Percentiles rank a stretch among this genome's conserved stretches.
phyloP scores from a whole-genome alignment of 2,797 vertebrate species.

The Atherinosoma microstoma region DNA sequence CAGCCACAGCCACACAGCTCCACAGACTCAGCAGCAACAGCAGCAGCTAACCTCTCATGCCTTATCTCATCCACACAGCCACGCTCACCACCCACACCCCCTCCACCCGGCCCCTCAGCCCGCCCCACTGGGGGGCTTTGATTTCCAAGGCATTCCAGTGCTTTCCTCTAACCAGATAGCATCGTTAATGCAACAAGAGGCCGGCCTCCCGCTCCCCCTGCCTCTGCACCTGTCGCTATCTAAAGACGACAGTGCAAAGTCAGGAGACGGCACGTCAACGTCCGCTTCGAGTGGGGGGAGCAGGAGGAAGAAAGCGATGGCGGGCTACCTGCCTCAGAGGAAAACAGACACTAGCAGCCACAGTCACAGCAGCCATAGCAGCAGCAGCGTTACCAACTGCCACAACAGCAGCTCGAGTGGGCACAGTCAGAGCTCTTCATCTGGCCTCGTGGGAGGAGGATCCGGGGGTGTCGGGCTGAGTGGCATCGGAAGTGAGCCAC shows the following conservation, averaged over 20 bases:
- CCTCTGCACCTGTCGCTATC: slow-evolving; percentile 86
- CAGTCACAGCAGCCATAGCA: slow-evolving; percentile 56
- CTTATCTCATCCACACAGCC: slow-evolving; percentile 85
- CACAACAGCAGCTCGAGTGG: slow-evolving; percentile 80
- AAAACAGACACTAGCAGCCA: slow-evolving; percentile 76
- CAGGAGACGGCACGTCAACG: slow-evolving; percentile 64
- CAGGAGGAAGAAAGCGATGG: slow-evolving; percentile 87
- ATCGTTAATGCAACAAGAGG: slow-evolving; percentile 87
- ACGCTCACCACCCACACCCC: slow-evolving; percentile 85
- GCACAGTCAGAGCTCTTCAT: slow-evolving; percentile 80
- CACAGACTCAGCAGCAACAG: slow-evolving; percentile 84
- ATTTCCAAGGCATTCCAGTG: slow-evolving; percentile 88
- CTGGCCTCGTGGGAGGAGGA: slow-evolving; percentile 81
- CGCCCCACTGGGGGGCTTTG: slow-evolving; percentile 82
- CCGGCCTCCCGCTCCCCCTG: slow-evolving; percentile 84
- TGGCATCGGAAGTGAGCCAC: slow-evolving; percentile 78
- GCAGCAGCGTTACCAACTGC: slow-evolving; percentile 73
- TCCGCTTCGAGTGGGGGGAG: slow-evolving; percentile 74
- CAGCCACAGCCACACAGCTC: slow-evolving; percentile 77
- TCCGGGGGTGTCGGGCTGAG: slow-evolving; percentile 76
- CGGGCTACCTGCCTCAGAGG: slow-evolving; percentile 86
- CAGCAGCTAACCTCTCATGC: slow-evolving; percentile 84
- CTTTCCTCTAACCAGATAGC: slow-evolving; percentile 87
- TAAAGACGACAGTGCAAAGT: slow-evolving; percentile 81
- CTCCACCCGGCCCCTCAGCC: slow-evolving; percentile 86